phyloP scores from a whole-genome alignment of 2,113 vertebrate genomes.

The Platichthys flesus region DNA sequence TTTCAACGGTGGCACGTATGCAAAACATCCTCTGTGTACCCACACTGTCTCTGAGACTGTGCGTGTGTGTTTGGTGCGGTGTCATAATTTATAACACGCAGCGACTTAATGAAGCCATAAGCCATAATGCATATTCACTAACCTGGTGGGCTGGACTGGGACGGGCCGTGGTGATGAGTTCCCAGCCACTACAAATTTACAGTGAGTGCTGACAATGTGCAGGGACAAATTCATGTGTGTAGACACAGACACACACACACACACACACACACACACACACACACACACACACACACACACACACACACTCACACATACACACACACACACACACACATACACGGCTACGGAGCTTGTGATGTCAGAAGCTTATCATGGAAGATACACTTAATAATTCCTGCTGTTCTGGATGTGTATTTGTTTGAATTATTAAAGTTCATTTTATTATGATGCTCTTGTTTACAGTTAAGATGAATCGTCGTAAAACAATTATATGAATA shows the following conservation, averaged over 20 bases:
- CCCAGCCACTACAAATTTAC: constrained; percentile 71
- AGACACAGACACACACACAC: constrained; percentile 10
- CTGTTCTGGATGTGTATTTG: neutral
- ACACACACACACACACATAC: neutral
- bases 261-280: constrained; percentile 5
- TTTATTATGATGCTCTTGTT: neutral
- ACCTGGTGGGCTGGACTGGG: constrained; percentile 66
- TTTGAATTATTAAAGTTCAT: no score
- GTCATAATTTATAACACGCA: constrained; percentile 79
- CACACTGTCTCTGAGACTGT: constrained; percentile 47
- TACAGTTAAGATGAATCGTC: neutral
- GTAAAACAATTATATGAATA: neutral
- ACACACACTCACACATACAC: constrained; percentile 1
- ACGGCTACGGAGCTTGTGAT: neutral
- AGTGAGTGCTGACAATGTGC: constrained; percentile 53
- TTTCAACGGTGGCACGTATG: constrained; percentile 64
- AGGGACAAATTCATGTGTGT: constrained; percentile 7
- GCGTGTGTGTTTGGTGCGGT: constrained; percentile 50
- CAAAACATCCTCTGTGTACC: constrained; percentile 65
- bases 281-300: neutral
- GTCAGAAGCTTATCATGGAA: constrained; percentile 16
- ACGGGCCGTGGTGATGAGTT: constrained; percentile 53
- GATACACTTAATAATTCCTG: constrained; percentile 10
- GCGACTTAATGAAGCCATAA: constrained; percentile 82
- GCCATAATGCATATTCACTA: constrained; percentile 82